These are phyloP conservation scores for Macrotrachela quadricornifera DNA, from an alignment of 1,140 invertebrate genomes.

Conservation along the genomic window DNA sequence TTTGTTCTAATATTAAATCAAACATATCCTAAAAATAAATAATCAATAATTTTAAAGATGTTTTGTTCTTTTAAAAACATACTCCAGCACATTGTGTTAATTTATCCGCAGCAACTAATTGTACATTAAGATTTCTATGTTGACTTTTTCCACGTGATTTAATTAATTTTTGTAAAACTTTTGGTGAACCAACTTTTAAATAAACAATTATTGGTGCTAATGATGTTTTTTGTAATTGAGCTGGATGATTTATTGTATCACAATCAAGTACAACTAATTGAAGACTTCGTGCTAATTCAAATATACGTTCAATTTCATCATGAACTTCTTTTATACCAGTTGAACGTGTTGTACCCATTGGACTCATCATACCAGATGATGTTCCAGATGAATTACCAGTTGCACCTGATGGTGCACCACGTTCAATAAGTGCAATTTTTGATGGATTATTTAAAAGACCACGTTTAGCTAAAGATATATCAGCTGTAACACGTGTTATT, in stretches of 20 bases:
- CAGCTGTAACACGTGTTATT: slow-evolving; percentile 94
- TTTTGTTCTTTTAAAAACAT: no score
- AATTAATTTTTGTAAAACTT: slow-evolving; percentile 88
- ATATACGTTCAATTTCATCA: slow-evolving; percentile 95
- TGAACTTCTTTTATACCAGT: slow-evolving; percentile 49
- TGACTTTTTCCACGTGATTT: slow-evolving; percentile 97
- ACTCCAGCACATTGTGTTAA: slow-evolving; percentile 74
- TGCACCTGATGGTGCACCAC: slow-evolving; percentile 20
- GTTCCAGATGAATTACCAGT: neutral
- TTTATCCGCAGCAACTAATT: slow-evolving; percentile 98
- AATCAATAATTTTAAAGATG: no score
- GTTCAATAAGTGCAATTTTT: slow-evolving; percentile 42
- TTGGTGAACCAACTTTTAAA: slow-evolving; percentile 94
- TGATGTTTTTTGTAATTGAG: slow-evolving; percentile 93
- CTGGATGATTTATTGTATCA: slow-evolving; percentile 99
- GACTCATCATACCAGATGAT: neutral
- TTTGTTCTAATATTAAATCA: slow-evolving; percentile 94
- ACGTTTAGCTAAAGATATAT: slow-evolving; percentile 94
- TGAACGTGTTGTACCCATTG: neutral
- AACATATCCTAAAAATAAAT: slow-evolving; percentile 61
- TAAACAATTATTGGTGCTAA: slow-evolving; percentile 94
- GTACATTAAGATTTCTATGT: slow-evolving; percentile 75
- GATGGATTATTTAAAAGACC: slow-evolving; percentile 88
- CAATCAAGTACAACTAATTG: slow-evolving; percentile 92
- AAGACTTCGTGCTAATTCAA: slow-evolving; percentile 83